A percentile compares a stretch with the other conserved stretches of the same genome.
These are phyloP conservation scores for Acutogordius australiensis DNA, from an alignment of 2,888 invertebrate species.

Conservation along the genomic window DNA sequence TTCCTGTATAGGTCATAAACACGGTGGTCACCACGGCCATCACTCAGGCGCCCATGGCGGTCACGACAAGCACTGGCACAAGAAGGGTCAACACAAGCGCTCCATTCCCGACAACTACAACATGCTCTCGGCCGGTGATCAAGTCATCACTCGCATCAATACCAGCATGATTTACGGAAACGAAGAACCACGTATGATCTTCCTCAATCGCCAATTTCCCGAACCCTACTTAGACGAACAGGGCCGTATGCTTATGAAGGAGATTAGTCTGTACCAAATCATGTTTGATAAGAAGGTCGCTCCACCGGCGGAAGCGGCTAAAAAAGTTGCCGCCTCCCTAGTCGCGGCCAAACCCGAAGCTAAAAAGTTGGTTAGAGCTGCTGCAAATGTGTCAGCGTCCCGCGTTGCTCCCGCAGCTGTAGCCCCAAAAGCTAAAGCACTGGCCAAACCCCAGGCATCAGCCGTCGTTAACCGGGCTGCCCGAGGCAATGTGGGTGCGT, in stretches of 20 bases:
- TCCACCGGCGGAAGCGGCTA: too few species aligned
- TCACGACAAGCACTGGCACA: neutral
- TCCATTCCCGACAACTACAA: neutral
- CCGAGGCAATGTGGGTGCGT: too few species aligned
- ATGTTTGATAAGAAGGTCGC: neutral
- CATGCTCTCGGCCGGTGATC: neutral
- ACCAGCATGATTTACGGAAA: neutral
- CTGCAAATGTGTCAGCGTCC: too few species aligned
- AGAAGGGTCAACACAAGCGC: neutral
- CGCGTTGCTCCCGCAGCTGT: too few species aligned
- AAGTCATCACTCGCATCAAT: neutral
- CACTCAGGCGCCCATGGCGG: neutral
- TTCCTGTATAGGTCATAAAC: neutral
- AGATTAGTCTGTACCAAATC: neutral
- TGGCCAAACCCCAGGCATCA: too few species aligned
- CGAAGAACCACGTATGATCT: neutral
- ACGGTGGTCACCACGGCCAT: constrained; percentile 1
- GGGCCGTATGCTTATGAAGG: neutral
- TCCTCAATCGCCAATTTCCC: neutral
- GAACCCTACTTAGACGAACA: neutral
- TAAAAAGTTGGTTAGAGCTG: too few species aligned
- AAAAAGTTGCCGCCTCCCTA: too few species aligned
- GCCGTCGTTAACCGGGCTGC: too few species aligned
- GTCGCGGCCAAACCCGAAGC: too few species aligned
- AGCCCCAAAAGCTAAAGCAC: too few species aligned